These are phyloP conservation scores for Eurois occulta DNA, from an alignment of 2,888 invertebrate species.

Conservation along the genomic window DNA sequence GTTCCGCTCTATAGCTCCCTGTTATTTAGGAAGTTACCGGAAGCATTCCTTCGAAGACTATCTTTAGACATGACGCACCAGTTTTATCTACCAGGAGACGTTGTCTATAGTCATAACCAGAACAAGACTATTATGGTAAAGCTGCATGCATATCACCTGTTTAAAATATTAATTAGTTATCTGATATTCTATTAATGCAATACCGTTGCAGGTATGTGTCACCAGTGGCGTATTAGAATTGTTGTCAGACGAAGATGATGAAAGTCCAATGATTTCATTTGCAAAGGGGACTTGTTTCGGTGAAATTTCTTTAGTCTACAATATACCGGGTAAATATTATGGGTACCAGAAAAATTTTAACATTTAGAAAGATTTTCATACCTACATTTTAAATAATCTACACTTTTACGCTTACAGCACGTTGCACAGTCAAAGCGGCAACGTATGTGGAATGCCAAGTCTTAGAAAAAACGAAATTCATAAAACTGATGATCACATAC, in stretches of 20 bases:
- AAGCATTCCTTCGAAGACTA: constrained; percentile 88
- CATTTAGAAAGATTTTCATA: not conserved
- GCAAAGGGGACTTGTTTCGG: constrained; percentile 89
- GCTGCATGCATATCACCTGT: constrained; percentile 45
- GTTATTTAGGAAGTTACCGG: constrained; percentile 88
- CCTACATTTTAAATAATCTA: not conserved
- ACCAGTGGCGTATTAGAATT: constrained; percentile 87
- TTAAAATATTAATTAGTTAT: constrained; percentile 51
- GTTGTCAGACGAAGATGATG: constrained; percentile 89
- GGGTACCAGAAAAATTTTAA: not conserved
- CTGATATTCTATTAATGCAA: constrained; percentile 22
- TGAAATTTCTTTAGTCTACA: constrained; percentile 88
- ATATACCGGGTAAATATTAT: constrained; percentile 82
- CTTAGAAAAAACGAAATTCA: constrained; percentile 87
- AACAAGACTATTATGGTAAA: constrained; percentile 89
- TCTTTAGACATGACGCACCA: constrained; percentile 89
- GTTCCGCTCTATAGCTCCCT: constrained; percentile 88
- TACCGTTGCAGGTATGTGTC: constrained; percentile 83
- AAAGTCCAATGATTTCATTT: constrained; percentile 89
- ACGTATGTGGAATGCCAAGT: constrained; percentile 89
- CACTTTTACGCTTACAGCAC: constrained; percentile 74
- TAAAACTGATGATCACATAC: constrained; percentile 86
- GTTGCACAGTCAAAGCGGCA: constrained; percentile 89
- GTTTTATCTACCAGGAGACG: constrained; percentile 89
- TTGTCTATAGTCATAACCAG: constrained; percentile 87